A percentile compares a stretch with the other conserved stretches of the same genome.
phyloP scores from a whole-genome alignment of 2,888 invertebrate species.

The Cancer borealis region DNA sequence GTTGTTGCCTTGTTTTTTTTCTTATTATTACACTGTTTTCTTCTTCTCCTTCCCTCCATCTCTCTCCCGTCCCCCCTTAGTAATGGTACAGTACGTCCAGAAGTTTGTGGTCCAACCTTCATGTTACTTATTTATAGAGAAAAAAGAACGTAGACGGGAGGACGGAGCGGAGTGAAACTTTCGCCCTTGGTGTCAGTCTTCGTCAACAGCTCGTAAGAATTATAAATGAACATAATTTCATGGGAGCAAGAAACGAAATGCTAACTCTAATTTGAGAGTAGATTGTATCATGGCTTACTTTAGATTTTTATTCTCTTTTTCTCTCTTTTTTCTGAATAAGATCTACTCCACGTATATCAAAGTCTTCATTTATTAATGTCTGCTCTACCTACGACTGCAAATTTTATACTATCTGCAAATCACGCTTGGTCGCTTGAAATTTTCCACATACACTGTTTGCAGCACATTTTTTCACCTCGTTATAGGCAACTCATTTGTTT shows the following conservation, averaged over 20 bases:
- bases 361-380: too few relatives aligned
- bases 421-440: too few relatives aligned
- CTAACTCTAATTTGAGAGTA: not conserved
- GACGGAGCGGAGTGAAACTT: not conserved
- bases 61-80: slow-evolving; percentile 5
- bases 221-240: too few relatives aligned
- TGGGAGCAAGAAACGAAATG: not conserved
- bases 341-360: not conserved
- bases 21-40: too few relatives aligned
- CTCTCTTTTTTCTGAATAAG: slow-evolving; percentile 23
- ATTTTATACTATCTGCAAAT: too few relatives aligned
- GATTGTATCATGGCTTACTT: not conserved
- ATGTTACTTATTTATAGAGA: not conserved
- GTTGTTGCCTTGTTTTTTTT: not conserved
- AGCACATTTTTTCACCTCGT: too few relatives aligned
- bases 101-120: too few relatives aligned
- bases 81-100: not conserved
- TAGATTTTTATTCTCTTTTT: not conserved
- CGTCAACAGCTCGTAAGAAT: too few relatives aligned
- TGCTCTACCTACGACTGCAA: too few relatives aligned
- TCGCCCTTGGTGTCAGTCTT: too few relatives aligned
- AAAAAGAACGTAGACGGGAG: not conserved
- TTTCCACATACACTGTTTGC: too few relatives aligned
- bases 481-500: too few relatives aligned
- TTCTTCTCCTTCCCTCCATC: not conserved